Conservation (phyloP, 2,797 vertebrate genomes). For the Sebastes aleutianus region DNA sequence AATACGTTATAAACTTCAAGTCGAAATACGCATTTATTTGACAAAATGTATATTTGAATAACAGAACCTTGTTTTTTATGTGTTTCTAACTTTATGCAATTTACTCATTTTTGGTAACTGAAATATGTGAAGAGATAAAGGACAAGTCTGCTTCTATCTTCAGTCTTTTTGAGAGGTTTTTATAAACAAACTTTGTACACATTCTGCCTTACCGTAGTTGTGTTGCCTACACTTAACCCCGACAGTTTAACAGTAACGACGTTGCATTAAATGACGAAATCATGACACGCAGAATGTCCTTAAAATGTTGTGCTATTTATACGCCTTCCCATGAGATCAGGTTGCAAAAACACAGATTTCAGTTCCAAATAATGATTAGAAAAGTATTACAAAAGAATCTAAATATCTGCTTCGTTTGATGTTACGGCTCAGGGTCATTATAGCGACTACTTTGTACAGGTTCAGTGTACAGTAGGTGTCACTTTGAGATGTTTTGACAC, state of each 20-base stretch:
- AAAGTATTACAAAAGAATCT: background rate
- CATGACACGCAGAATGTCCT: no score
- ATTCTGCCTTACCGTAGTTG: no score
- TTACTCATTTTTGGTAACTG: background rate
- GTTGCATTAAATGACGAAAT: no score
- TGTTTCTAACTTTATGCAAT: background rate
- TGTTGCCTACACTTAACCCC: no score
- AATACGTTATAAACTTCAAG: background rate
- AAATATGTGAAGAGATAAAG: background rate
- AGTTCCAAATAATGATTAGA: background rate
- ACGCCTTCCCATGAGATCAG: no score
- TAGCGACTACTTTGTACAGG: background rate
- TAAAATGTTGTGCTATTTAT: fast-evolving
- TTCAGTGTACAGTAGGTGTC: background rate
- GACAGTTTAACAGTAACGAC: no score
- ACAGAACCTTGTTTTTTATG: background rate
- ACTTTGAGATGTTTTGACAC: slow-evolving; percentile 9
- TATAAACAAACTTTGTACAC: no score
- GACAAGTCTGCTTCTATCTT: no score
- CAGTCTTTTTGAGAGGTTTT: no score
- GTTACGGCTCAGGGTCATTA: background rate
- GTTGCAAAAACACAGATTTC: background rate
- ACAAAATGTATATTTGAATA: background rate
- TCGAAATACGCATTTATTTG: background rate
- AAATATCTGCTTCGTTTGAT: background rate